Evolutionary conservation across 2,113 vertebrate genomes (phyloP), one percentile per base, ranked within the genome.

Genomic region (Syngnathus scovelli): DNA sequence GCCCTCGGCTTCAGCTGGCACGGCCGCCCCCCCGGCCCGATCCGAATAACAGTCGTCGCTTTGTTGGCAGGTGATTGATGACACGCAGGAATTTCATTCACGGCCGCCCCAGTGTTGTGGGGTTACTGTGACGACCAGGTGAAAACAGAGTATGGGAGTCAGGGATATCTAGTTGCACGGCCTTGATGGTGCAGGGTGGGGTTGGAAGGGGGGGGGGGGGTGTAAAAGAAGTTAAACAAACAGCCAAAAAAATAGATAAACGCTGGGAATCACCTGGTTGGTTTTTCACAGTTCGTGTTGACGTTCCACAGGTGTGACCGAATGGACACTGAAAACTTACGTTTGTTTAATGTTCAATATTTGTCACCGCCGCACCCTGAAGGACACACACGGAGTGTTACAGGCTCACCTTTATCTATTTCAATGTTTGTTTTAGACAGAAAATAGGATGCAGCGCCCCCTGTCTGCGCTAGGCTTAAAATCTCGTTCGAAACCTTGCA

Each of bases 101-200:
- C 62, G 67, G 48, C 74, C 64, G 75, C 78, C 70, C 76, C 52
- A n/a, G 68, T 88, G 89, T 91, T 90, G 89, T 86, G 69, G 84
- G 80, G 90, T 92, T 89, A 88, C 91, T 75, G 78, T 86, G 90
- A 89, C 87, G 71, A 92, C 89, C 90, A 90, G 89, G 88, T 91
- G 84, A 86, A 90, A 90, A 90, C 85, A 91, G 83, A 85, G 70
- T 62, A 55, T 64, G 75, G 27, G 27, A 56, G 54, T 36, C 1
- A 69, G 38, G 65, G 70, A 77, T 84, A 83, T 92, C 55, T 79
- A 75, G 86, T 90, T 92, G 89, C 86, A 77, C 68, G 73, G 79
- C 87, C 83, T 79, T 85, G 85, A 89, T 85, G 80, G 52, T 72
- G 61, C 46, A 52, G 79, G 82, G 68, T 71, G 44, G 66, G 55